phyloP scores from a whole-genome alignment of 2,113 vertebrate species.

The Oncorhynchus kisutch region DNA sequence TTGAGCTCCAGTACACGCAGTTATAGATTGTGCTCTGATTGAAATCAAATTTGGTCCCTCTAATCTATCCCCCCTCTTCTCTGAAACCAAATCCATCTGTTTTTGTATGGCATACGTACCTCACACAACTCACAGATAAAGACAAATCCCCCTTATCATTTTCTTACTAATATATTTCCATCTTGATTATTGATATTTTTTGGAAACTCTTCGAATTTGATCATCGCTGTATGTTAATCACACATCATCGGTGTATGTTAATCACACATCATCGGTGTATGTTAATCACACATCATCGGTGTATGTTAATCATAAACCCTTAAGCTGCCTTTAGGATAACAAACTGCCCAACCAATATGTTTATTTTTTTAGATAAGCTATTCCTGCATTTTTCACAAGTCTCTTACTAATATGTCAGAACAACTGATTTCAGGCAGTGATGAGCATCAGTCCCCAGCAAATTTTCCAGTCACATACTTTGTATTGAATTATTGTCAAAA shows the following conservation, averaged over 20 bases:
- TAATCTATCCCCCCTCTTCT: conserved; percentile 8
- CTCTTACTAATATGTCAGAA: too few species aligned
- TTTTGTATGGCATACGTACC: conserved; percentile 6
- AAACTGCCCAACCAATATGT: not conserved
- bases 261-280: too few species aligned
- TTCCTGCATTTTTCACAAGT: not conserved
- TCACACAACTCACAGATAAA: conserved; percentile 4
- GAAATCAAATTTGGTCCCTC: conserved; percentile 74
- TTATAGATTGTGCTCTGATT: conserved; percentile 39
- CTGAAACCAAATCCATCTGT: conserved; percentile 21
- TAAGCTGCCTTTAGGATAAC: conserved; percentile 1
- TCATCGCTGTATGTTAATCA: not conserved
- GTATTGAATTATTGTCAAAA: too few species aligned
- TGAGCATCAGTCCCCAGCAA: too few species aligned
- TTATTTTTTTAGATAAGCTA: not conserved
- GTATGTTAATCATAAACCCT: not conserved
- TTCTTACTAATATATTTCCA: conserved; percentile 25
- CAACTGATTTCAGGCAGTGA: too few species aligned
- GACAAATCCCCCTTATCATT: not conserved
- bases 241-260: too few species aligned
- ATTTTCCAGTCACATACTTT: too few species aligned
- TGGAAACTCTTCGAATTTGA: not conserved
- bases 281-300: too few species aligned
- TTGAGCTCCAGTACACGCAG: conserved; percentile 77
- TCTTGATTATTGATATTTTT: not conserved